Percentiles rank a stretch among this genome's conserved stretches.
These are phyloP conservation scores for Eulacestoma nigropectus DNA, from an alignment of 2,113 vertebrate genomes.

Conservation along the genomic window DNA sequence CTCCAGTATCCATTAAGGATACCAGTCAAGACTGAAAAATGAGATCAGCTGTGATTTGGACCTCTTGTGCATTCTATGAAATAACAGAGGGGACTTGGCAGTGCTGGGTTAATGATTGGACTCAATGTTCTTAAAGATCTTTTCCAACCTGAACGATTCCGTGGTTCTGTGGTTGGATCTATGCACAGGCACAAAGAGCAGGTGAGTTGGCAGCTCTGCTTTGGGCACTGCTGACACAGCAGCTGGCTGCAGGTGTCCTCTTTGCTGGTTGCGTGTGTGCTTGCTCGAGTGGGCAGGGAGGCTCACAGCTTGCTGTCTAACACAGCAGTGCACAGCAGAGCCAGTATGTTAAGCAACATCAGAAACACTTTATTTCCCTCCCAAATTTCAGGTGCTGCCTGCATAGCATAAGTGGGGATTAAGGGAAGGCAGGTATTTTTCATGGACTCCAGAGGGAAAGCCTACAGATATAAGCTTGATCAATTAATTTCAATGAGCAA, in stretches of 20 bases:
- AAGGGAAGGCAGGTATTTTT: neutral
- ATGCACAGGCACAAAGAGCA: neutral
- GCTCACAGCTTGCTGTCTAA: neutral
- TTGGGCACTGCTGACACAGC: neutral
- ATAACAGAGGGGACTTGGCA: neutral
- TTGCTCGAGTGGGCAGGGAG: neutral
- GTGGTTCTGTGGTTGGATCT: neutral
- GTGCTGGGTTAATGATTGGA: neutral
- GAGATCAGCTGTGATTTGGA: neutral
- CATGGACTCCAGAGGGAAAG: neutral
- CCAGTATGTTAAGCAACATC: neutral
- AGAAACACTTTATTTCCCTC: neutral
- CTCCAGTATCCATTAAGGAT: neutral
- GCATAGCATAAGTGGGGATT: neutral
- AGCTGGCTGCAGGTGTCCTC: rapidly evolving
- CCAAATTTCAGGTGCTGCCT: neutral
- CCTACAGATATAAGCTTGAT: neutral
- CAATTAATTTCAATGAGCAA: neutral
- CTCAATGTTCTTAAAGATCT: neutral
- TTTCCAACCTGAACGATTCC: rapidly evolving
- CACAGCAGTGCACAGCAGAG: neutral
- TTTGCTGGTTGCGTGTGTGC: neutral
- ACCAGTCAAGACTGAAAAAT: neutral
- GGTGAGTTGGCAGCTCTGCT: neutral
- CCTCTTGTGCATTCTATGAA: neutral